Evolutionary conservation across 2,113 vertebrate genomes (phyloP).

Genomic region (Arizona elegans): DNA sequence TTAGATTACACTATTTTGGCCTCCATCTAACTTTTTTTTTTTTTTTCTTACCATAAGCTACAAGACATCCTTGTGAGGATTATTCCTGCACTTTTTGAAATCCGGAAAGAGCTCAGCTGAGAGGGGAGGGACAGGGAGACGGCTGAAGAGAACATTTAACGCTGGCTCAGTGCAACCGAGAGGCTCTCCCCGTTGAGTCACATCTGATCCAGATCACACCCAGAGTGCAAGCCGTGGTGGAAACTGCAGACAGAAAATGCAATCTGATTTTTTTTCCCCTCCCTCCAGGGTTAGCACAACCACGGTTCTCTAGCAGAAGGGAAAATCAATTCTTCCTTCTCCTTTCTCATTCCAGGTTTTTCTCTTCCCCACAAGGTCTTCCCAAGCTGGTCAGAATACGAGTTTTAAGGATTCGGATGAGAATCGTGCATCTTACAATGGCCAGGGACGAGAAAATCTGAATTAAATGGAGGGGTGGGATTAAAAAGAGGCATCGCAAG

Average conservation of each 20-base stretch:
- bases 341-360: background rate
- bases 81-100: background rate
- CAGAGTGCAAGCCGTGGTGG: background rate
- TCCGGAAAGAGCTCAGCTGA: background rate
- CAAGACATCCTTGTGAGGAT: background rate
- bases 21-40: background rate
- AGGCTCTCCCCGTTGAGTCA: background rate
- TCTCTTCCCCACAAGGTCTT: background rate
- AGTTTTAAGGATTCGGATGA: background rate
- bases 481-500: background rate
- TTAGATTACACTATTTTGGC: background rate
- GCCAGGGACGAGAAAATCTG: background rate
- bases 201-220: background rate
- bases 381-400: background rate
- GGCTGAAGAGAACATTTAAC: background rate
- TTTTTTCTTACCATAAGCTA: background rate
- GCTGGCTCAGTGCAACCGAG: background rate
- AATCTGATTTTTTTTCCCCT: background rate
- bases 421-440: background rate
- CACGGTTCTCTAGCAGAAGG: background rate
- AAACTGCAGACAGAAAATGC: background rate
- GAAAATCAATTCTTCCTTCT: background rate
- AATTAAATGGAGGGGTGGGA: background rate
- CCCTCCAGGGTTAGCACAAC: background rate
- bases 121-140: background rate